phyloP scores from a whole-genome alignment of 2,113 vertebrate genomes.

The Pithys albifrons region DNA sequence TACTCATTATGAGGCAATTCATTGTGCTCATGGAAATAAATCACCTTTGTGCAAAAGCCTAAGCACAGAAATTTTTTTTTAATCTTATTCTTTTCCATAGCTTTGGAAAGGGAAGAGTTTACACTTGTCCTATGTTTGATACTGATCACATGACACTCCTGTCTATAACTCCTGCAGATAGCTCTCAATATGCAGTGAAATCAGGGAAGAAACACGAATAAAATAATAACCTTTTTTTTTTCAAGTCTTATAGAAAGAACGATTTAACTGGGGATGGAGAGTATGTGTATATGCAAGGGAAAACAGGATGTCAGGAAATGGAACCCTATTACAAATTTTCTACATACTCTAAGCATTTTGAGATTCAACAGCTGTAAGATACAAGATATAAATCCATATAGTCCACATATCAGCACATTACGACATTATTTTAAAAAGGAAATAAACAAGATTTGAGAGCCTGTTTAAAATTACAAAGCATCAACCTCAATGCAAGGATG shows the following conservation, averaged over 20 bases:
- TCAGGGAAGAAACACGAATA: not conserved
- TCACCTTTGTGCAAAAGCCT: not conserved
- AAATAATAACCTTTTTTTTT: not conserved
- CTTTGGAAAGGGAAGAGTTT: not conserved
- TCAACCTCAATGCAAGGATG: not conserved
- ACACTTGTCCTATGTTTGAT: accelerated
- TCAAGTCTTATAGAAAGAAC: not conserved
- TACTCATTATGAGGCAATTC: not conserved
- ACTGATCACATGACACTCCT: not conserved
- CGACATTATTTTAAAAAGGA: not conserved
- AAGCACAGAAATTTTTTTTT: not conserved
- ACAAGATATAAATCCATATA: not conserved
- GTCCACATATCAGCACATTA: not conserved
- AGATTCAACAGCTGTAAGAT: not conserved
- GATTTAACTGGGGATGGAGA: not conserved
- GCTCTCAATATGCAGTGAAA: not conserved
- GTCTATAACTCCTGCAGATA: not conserved
- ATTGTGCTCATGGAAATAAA: not conserved
- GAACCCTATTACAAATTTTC: not conserved
- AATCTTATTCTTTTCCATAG: not conserved
- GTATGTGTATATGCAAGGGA: not conserved
- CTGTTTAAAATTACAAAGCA: constrained; percentile 24
- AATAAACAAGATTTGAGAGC: not conserved
- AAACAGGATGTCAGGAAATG: not conserved
- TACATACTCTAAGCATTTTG: not conserved